A percentile compares a stretch with the other conserved stretches of the same genome.
Conservation (phyloP, 2,888 invertebrate genomes). For the Leptothorax acervorum region DNA sequence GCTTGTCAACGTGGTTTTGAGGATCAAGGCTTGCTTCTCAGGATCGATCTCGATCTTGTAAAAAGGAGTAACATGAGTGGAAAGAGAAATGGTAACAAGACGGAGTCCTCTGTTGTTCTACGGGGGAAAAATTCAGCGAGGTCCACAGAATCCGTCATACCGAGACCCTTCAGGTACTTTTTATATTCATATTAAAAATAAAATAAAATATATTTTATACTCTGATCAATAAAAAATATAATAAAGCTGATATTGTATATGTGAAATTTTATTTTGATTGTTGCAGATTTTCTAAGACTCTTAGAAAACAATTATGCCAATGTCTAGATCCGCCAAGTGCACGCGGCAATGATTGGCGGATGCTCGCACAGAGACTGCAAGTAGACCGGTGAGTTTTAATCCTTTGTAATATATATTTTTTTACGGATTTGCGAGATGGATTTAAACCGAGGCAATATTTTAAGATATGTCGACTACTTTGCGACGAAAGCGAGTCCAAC, state of each 20-base stretch:
- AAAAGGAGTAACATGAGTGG: conserved; percentile 70
- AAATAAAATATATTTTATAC: not conserved
- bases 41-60: conserved; percentile 78
- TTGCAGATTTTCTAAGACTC: conserved; percentile 81
- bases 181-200: not conserved
- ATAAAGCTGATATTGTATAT: not conserved
- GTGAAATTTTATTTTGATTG: not conserved
- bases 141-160: conserved; percentile 76
- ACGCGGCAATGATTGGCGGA: conserved; percentile 97
- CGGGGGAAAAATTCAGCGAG: conserved; percentile 75
- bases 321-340: conserved; percentile 94
- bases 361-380: conserved; percentile 94
- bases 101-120: conserved; percentile 71
- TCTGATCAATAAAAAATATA: not conserved
- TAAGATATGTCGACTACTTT: conserved; percentile 95
- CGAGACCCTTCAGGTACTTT: conserved; percentile 78
- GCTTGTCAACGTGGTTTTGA: conserved; percentile 78
- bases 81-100: conserved; percentile 65
- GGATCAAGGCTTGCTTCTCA: conserved; percentile 75
- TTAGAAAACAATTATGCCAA: conserved; percentile 91
- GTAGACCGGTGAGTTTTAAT: conserved; percentile 88
- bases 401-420: not conserved
- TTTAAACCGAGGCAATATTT: conserved; percentile 23
- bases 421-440: not conserved
- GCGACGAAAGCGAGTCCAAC: conserved; percentile 97